These are phyloP conservation scores for Arctia plantaginis DNA, from an alignment of 2,888 invertebrate species.

Conservation along the genomic window DNA sequence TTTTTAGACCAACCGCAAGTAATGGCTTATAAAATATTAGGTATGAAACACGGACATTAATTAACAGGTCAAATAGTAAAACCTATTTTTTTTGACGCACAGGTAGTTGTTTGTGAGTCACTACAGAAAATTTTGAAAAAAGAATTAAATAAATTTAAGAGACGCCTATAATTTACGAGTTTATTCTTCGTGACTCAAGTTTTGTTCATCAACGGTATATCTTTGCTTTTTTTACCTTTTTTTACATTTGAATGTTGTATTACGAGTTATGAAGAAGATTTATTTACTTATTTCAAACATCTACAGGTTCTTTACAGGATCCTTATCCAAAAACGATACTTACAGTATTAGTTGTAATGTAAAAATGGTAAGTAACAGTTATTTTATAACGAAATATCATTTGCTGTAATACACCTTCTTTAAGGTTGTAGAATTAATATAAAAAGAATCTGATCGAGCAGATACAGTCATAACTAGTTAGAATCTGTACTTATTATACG, in stretches of 20 bases:
- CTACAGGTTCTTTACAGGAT: no score
- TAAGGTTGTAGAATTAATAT: no score
- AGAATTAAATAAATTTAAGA: neutral
- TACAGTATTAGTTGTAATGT: no score
- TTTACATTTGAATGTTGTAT: neutral
- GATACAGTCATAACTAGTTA: neutral
- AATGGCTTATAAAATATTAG: neutral
- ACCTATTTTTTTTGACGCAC: neutral
- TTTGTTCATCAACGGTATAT: slow-evolving; percentile 2
- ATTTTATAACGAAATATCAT: no score
- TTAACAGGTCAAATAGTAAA: neutral
- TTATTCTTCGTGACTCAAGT: slow-evolving; percentile 13
- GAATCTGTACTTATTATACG: no score
- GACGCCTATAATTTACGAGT: slow-evolving; percentile 8
- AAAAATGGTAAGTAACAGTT: no score
- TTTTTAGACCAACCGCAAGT: no score
- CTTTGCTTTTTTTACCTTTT: neutral
- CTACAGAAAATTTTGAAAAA: slow-evolving; percentile 2
- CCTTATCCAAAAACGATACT: no score
- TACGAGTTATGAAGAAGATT: neutral
- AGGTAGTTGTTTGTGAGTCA: slow-evolving; percentile 5
- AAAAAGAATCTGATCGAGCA: neutral
- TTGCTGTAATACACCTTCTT: no score
- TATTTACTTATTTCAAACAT: slow-evolving; percentile 7
- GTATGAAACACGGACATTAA: neutral